Percentiles rank a stretch among this genome's conserved stretches.
These are phyloP conservation scores for Condylostylus longicornis DNA, from an alignment of 1,140 invertebrate species.

Conservation along the genomic window DNA sequence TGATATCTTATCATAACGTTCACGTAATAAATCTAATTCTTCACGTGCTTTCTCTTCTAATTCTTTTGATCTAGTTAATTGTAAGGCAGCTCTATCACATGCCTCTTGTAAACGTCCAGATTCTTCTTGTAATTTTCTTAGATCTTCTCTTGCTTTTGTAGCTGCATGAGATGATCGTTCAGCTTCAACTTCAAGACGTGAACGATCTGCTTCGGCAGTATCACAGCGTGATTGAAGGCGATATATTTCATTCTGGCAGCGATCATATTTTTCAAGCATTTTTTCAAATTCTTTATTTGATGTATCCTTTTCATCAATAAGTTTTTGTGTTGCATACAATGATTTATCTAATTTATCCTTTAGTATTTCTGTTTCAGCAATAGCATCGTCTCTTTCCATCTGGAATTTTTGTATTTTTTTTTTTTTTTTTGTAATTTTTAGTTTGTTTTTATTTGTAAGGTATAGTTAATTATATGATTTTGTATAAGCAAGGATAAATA, in stretches of 20 bases:
- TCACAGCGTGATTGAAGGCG: slow-evolving; percentile 76
- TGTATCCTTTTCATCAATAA: slow-evolving; percentile 73
- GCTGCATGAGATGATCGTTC: slow-evolving; percentile 67
- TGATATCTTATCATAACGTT: slow-evolving; percentile 76
- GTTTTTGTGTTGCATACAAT: slow-evolving; percentile 60
- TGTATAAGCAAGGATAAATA: no score
- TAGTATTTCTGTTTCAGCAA: slow-evolving; percentile 70
- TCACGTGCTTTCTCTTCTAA: slow-evolving; percentile 82
- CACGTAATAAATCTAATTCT: slow-evolving; percentile 77
- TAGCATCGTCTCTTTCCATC: slow-evolving; percentile 70
- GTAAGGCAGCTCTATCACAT: slow-evolving; percentile 69
- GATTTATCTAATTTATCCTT: slow-evolving; percentile 83
- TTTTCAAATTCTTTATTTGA: slow-evolving; percentile 82
- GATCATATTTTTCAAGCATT: slow-evolving; percentile 84
- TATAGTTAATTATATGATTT: no score
- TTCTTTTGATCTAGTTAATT: slow-evolving; percentile 71
- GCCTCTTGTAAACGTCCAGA: slow-evolving; percentile 66
- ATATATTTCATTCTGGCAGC: slow-evolving; percentile 75
- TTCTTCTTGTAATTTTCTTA: slow-evolving; percentile 73
- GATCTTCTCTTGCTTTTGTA: slow-evolving; percentile 68
- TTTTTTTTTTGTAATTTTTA: no score
- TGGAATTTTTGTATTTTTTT: no score
- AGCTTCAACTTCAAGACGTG: slow-evolving; percentile 66
- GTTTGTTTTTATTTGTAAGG: no score
- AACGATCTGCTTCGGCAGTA: slow-evolving; percentile 69